Conservation (phyloP, 2,888 invertebrate species). For the Drosophila ustulata region DNA sequence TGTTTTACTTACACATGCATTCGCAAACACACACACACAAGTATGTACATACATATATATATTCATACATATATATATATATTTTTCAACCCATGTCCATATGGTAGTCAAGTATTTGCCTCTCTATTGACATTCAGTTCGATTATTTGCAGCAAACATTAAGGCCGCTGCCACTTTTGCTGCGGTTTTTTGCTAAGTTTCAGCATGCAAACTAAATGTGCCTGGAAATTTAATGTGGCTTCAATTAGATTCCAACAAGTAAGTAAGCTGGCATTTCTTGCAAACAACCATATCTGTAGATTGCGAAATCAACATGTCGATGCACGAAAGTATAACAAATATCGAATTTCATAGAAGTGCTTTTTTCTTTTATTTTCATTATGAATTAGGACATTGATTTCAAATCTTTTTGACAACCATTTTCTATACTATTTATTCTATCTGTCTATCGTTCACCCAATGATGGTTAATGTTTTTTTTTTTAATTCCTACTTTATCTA, state of each 20-base stretch:
- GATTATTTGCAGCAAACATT: conserved; percentile 2
- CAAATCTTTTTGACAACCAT: too few species aligned
- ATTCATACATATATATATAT: background rate
- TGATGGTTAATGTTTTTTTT: too few species aligned
- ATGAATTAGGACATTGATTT: too few species aligned
- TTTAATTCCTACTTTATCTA: too few species aligned
- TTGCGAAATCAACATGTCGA: background rate
- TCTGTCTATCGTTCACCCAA: too few species aligned
- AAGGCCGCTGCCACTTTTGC: conserved; percentile 1
- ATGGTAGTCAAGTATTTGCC: background rate
- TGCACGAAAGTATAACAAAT: background rate
- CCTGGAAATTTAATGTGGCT: background rate
- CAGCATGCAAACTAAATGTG: background rate
- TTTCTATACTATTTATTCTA: too few species aligned
- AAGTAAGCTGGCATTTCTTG: background rate
- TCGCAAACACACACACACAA: background rate
- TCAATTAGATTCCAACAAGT: background rate
- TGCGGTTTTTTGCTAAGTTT: background rate
- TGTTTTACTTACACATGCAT: conserved; percentile 1
- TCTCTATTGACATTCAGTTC: conserved; percentile 1
- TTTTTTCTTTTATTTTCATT: too few species aligned
- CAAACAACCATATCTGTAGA: background rate
- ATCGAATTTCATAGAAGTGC: too few species aligned
- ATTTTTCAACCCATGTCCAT: background rate
- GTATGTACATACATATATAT: too few species aligned